Conservation (phyloP, 2,888 invertebrate genomes). For the Sinelater perroti region DNA sequence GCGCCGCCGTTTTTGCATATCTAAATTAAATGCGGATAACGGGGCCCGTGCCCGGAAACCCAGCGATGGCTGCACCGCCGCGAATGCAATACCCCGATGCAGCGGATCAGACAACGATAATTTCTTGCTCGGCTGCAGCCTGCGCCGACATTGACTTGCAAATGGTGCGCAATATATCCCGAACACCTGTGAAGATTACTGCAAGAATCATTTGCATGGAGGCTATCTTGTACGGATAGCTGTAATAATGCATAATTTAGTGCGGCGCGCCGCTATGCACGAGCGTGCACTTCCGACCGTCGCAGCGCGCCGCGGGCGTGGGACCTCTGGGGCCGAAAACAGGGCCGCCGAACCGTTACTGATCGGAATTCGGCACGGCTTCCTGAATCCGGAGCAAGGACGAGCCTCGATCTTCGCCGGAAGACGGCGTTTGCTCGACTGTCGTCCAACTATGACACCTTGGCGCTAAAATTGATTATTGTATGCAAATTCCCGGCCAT, state of each 20-base stretch:
- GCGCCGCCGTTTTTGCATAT: neutral
- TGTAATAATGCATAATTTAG: slow-evolving; percentile 1
- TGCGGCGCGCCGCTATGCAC: neutral
- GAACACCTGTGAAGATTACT: slow-evolving; percentile 14
- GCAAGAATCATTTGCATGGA: slow-evolving; percentile 12
- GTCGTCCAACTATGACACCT: no score
- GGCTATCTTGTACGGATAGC: slow-evolving; percentile 11
- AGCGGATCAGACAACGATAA: neutral
- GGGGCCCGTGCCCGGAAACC: neutral
- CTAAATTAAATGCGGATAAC: neutral
- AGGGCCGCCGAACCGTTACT: neutral
- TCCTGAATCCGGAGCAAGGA: slow-evolving; percentile 6
- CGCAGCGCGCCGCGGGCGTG: neutral
- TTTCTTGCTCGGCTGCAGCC: slow-evolving; percentile 5
- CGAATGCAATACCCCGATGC: slow-evolving; percentile 5
- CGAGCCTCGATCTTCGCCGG: neutral
- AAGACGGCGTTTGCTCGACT: no score
- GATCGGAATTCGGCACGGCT: neutral
- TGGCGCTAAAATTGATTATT: no score
- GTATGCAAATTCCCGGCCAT: no score
- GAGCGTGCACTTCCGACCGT: neutral
- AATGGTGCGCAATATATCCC: slow-evolving; percentile 7
- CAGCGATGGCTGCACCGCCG: neutral
- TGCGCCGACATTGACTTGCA: slow-evolving; percentile 7
- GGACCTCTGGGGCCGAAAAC: neutral